These are phyloP conservation scores for Aplodontia rufa DNA, from an alignment of 2,113 vertebrate genomes.

Conservation along the genomic window DNA sequence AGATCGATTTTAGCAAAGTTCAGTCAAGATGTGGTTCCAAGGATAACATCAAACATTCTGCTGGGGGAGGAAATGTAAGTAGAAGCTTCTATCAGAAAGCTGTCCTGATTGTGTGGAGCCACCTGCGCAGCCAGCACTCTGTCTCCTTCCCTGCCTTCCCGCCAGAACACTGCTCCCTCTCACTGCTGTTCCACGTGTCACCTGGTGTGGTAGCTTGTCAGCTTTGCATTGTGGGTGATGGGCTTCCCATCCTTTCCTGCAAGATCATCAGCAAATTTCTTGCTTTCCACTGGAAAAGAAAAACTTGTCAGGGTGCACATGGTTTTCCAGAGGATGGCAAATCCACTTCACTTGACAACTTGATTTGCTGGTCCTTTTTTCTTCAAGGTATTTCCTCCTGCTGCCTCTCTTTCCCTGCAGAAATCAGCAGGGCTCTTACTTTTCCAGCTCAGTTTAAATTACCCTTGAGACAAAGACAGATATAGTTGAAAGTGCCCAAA, in stretches of 20 bases:
- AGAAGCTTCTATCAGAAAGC: conserved; percentile 76
- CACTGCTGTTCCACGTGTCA: conserved; percentile 8
- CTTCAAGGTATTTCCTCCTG: background rate
- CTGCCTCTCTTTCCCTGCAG: background rate
- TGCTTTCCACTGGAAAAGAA: background rate
- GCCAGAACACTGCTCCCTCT: conserved; percentile 57
- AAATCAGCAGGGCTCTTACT: background rate
- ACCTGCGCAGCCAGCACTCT: conserved; percentile 64
- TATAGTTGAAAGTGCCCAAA: conserved; percentile 1
- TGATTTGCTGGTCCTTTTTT: conserved; percentile 5
- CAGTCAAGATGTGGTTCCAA: conserved; percentile 94
- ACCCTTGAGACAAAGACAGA: conserved; percentile 24
- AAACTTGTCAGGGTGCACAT: background rate
- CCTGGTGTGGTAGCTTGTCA: conserved; percentile 60
- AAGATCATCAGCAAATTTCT: conserved; percentile 10
- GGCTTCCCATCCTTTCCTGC: conserved; percentile 60
- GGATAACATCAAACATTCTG: conserved; percentile 95
- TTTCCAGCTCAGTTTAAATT: conserved; percentile 24
- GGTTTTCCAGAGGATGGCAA: conserved; percentile 15
- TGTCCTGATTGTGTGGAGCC: conserved; percentile 59
- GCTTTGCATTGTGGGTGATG: conserved; percentile 55
- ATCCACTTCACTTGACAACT: background rate
- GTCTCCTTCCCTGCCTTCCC: conserved; percentile 42
- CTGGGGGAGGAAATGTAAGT: conserved; percentile 94
- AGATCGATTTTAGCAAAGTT: conserved; percentile 93